Evolutionary conservation across 2,888 invertebrate genomes (phyloP), one percentile per base, ranked within the genome.

Genomic region (Microplitis deprimator): DNA sequence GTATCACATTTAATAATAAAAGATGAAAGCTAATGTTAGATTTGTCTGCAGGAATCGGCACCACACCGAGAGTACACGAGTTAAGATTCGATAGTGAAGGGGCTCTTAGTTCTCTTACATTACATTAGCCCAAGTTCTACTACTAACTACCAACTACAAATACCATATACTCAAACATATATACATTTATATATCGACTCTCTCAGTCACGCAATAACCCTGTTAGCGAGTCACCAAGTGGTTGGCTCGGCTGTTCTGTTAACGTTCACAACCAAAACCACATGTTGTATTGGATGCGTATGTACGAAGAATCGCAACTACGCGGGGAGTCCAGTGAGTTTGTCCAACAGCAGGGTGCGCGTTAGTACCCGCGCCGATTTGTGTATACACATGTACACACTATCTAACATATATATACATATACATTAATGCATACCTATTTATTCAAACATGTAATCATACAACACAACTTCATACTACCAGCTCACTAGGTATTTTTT

Each of bases 171-270:
- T 17, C 68, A 41, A 50, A 40, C 68, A 10, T 17, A 40, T 7
- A 20, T 20, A 68, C 16, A 38, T 16, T 17, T 5, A 38, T 38
- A 62, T 6, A 60, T 17, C 13, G 16, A 13, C 10, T 29, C 59
- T 20, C 59, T 59, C 8, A 70, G 85, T 87, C 88, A 88, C 87
- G 88, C 88, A 82, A 89, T 87, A 88, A 82, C 83, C 85, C 83
- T 88, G 87, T 88, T 88, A 87, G 85, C 85, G 84, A 85, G 84
- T 85, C 83, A 83, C 85, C 85, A 86, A 87, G 85, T 86, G 85
- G 68, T 78, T 17, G 50, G 62, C 60, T 65, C 13, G 65, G 7
- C 38, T 38, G 65, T 65, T 65, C 39, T 39, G 61, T 61, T 38
- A 39, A 39, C 39, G 61, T 62, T 61, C 61, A 71, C 62, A 61